Percentiles rank a stretch among this genome's conserved stretches.
These are phyloP conservation scores for Atta cephalotes DNA, from an alignment of 1,140 invertebrate genomes.

Conservation along the genomic window DNA sequence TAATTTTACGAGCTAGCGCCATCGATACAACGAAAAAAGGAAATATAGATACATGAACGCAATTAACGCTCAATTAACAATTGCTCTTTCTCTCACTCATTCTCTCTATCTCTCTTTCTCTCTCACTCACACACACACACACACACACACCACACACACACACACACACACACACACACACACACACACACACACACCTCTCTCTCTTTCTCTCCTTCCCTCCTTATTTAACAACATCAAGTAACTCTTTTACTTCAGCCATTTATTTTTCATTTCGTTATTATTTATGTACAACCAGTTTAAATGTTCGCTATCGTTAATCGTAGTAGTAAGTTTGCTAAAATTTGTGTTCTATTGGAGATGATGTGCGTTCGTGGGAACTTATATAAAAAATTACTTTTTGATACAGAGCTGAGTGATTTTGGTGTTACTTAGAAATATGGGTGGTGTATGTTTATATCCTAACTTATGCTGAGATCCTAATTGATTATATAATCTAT, in stretches of 20 bases:
- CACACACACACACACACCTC: too few relatives aligned
- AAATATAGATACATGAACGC: constrained; percentile 24
- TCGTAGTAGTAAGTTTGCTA: constrained; percentile 81
- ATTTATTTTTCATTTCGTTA: constrained; percentile 83
- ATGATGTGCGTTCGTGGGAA: constrained; percentile 84
- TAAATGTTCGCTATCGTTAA: constrained; percentile 77
- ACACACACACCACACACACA: too few relatives aligned
- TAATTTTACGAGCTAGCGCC: constrained; percentile 36
- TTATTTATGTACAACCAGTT: constrained; percentile 85
- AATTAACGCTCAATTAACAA: constrained; percentile 43
- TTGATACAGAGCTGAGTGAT: constrained; percentile 82
- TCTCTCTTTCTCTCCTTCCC: constrained; percentile 22
- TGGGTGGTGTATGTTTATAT: constrained; percentile 72
- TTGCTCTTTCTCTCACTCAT: not conserved
- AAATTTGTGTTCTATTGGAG: constrained; percentile 83
- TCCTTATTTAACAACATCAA: constrained; percentile 84
- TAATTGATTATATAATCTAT: constrained; percentile 82
- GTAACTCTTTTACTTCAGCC: constrained; percentile 77
- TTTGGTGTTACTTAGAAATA: constrained; percentile 85
- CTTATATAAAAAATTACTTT: constrained; percentile 85
- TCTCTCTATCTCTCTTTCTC: not conserved
- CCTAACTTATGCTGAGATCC: constrained; percentile 85
- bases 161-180: too few relatives aligned
- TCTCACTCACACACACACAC: too few relatives aligned
- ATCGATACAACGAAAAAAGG: constrained; percentile 47